Conservation (phyloP, 2,113 vertebrate genomes). For the Myxocyprinus asiaticus region DNA sequence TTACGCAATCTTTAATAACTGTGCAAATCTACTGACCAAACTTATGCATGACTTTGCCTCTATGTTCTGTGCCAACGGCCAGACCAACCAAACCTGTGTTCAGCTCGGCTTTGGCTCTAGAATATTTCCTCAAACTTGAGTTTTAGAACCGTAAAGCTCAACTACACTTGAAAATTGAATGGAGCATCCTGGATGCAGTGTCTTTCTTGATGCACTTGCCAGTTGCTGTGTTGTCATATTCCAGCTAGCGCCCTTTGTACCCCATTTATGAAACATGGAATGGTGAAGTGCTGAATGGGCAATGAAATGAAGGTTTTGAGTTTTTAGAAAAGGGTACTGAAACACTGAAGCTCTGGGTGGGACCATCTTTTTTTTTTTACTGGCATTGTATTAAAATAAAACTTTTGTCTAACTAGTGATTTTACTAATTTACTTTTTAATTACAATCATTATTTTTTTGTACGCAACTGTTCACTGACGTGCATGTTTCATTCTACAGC, state of each 20-base stretch:
- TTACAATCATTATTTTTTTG: too few relatives aligned
- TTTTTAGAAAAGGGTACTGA: conserved; percentile 4
- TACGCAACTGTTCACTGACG: too few relatives aligned
- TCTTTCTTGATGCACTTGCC: conserved; percentile 26
- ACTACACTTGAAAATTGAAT: neutral
- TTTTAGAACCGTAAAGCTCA: neutral
- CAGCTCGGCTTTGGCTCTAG: neutral
- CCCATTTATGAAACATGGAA: conserved; percentile 29
- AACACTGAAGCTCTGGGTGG: neutral
- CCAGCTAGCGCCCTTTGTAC: neutral
- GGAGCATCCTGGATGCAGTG: conserved; percentile 6
- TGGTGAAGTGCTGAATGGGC: conserved; percentile 1
- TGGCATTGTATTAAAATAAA: conserved; percentile 7
- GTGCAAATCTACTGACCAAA: conserved; percentile 74
- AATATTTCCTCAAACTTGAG: conserved; percentile 9
- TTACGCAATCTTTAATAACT: conserved; percentile 22
- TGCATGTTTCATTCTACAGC: neutral
- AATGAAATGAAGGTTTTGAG: conserved; percentile 9
- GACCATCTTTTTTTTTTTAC: neutral
- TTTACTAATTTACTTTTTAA: too few relatives aligned
- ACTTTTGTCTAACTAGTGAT: neutral
- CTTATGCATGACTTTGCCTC: conserved; percentile 51
- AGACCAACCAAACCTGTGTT: conserved; percentile 18
- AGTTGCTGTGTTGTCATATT: conserved; percentile 27
- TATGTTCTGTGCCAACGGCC: neutral